Conservation (phyloP, 2,113 vertebrate genomes). For the Osmerus eperlanus region DNA sequence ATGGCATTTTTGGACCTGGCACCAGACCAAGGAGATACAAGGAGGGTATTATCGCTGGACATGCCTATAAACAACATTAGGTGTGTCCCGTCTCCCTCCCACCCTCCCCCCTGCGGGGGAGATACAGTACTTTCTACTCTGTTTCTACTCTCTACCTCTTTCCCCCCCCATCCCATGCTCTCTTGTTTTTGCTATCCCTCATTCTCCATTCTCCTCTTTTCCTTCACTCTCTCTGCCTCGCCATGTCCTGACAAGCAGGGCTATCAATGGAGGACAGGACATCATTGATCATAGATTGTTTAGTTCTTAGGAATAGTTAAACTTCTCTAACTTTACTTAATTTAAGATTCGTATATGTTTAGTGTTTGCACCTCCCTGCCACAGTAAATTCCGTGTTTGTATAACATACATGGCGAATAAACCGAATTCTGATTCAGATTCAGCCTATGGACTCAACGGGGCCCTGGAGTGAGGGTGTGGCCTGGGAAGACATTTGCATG, state of each 20-base stretch:
- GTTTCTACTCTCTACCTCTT: background rate
- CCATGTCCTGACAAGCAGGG: background rate
- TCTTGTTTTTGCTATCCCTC: background rate
- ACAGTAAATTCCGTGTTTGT: too few relatives aligned
- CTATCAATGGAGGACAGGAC: too few relatives aligned
- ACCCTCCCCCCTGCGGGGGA: background rate
- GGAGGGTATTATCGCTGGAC: slow-evolving; percentile 41
- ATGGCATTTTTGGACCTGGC: slow-evolving; percentile 64
- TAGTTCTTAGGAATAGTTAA: too few relatives aligned
- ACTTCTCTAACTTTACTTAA: too few relatives aligned
- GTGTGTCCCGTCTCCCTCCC: background rate
- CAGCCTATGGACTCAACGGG: too few relatives aligned
- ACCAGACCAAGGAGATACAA: slow-evolving; percentile 45
- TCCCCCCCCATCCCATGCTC: background rate
- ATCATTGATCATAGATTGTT: too few relatives aligned
- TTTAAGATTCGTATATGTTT: too few relatives aligned
- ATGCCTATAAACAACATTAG: slow-evolving; percentile 36
- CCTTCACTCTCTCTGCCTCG: background rate
- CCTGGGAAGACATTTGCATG: too few relatives aligned
- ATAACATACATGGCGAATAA: too few relatives aligned
- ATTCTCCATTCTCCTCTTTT: background rate
- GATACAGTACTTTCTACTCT: background rate
- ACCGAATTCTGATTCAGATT: too few relatives aligned
- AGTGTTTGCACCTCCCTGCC: too few relatives aligned
- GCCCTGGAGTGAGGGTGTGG: too few relatives aligned